Base-by-base conservation (phyloP, 1,140 invertebrate species). In the Zaprionus vittiger region DNA sequence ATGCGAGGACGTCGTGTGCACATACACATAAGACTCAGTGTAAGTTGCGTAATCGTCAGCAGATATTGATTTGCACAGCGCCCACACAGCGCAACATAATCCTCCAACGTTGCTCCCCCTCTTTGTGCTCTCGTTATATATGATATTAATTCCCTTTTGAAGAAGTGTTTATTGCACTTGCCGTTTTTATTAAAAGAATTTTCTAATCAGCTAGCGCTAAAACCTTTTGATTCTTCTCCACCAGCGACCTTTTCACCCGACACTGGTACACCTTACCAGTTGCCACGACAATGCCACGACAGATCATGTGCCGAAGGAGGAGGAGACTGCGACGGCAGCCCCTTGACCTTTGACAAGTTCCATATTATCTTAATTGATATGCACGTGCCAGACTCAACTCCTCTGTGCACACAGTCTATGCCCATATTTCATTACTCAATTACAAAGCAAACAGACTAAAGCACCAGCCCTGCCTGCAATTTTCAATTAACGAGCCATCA, bases 341-440 rank as follows among this genome's bases (percentile, higher is more conserved):
- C 61, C 56, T 57, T 72, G 62, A 77, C 55, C 56, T 72, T 61
- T 47, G 34, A 20, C 49, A 37, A 28, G 20, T 49, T 54, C 34
- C 49, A 26, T 71, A 64, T 80, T 75, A 80, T 67, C 70, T 78
- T 78, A 80, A 80, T 89, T 87, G 77, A 57, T 73, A 67, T 83
- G 69, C 65, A 73, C 61, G 78, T 9, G 47, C n/a, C 56, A 12
- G 34, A 28, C 24, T 26, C 57, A 56, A 26, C 17, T 5, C 4
- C 37, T 15, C 54, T 26, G 12, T 56, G 17, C 28, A 17, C 22
- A 26, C 57, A 38, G 22, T 15, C 9, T 26, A 41, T 61, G 26
- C 37, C 73, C 77, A 77, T 80, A 78, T 80, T 83, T 80, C 83
- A 86, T 86, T 83, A 87, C 77, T 83, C 80, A 80, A 86, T 87